phyloP scores from a whole-genome alignment of 2,888 invertebrate genomes.

The Hirtodrosophila duncani region DNA sequence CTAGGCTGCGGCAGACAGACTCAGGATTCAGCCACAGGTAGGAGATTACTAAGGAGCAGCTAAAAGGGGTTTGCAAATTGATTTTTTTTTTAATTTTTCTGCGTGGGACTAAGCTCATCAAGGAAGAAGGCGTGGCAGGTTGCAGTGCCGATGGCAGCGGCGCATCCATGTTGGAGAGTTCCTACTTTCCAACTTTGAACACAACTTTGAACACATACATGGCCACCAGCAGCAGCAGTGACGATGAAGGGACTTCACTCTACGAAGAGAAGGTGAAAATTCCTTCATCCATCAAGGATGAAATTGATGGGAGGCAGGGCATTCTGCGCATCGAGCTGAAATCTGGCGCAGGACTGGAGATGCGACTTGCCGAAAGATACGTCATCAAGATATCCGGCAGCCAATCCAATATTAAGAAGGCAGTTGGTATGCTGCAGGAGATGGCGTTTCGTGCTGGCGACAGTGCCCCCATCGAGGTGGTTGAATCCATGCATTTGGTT shows the following conservation, averaged over 20 bases:
- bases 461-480: conserved; percentile 78
- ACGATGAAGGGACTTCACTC: conserved; percentile 79
- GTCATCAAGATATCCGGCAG: conserved; percentile 94
- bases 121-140: conserved; percentile 66
- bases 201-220: conserved; percentile 66
- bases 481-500: conserved; percentile 78
- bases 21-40: too few relatives aligned
- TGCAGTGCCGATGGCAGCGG: conserved; percentile 82
- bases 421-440: conserved; percentile 83
- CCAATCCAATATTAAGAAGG: conserved; percentile 90
- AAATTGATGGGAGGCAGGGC: conserved; percentile 93
- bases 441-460: conserved; percentile 82
- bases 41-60: too few relatives aligned
- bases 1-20: too few relatives aligned
- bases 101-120: too few relatives aligned
- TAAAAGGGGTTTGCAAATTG: too few relatives aligned
- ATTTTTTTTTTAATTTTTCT: too few relatives aligned
- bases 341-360: conserved; percentile 97
- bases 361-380: conserved; percentile 91
- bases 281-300: conserved; percentile 96
- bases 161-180: too few relatives aligned
- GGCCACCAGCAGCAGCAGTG: conserved; percentile 60
- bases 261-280: conserved; percentile 91
- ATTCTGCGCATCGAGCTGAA: conserved; percentile 95
- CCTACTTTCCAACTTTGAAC: conserved; percentile 73